These are phyloP conservation scores for Dryadula phaetusa DNA, from an alignment of 2,888 invertebrate genomes.

Conservation along the genomic window DNA sequence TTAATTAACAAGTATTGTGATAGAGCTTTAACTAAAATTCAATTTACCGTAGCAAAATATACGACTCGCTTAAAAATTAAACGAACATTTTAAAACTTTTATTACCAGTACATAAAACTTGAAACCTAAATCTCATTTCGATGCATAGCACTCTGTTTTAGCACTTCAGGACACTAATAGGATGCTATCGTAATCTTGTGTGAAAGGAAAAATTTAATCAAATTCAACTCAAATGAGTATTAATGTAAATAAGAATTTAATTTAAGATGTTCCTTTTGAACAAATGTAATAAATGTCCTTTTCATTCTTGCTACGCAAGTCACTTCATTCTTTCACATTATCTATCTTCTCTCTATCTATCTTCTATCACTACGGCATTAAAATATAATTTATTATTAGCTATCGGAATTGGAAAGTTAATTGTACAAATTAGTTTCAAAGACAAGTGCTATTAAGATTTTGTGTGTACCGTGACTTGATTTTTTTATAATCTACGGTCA, in stretches of 20 bases:
- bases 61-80: conserved; percentile 5
- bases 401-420: background rate
- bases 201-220: background rate
- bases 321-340: background rate
- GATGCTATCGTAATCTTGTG: conserved; percentile 28
- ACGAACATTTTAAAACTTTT: background rate
- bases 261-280: conserved; percentile 2
- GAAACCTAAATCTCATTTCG: conserved; percentile 21
- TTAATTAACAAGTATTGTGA: background rate
- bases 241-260: conserved; percentile 11
- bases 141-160: conserved; percentile 22
- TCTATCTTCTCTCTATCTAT: no score
- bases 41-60: conserved; percentile 2
- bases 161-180: conserved; percentile 35
- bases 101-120: conserved; percentile 1
- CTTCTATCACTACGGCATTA: no score
- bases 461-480: background rate
- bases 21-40: conserved; percentile 1
- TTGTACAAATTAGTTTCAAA: background rate
- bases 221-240: background rate
- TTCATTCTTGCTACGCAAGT: background rate
- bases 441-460: background rate
- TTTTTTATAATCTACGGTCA: no score
- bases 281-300: background rate
- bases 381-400: background rate